Evolutionary conservation across 2,888 invertebrate genomes (phyloP), one percentile per base, ranked within the genome.

Genomic region (Ophioninae sp.): DNA sequence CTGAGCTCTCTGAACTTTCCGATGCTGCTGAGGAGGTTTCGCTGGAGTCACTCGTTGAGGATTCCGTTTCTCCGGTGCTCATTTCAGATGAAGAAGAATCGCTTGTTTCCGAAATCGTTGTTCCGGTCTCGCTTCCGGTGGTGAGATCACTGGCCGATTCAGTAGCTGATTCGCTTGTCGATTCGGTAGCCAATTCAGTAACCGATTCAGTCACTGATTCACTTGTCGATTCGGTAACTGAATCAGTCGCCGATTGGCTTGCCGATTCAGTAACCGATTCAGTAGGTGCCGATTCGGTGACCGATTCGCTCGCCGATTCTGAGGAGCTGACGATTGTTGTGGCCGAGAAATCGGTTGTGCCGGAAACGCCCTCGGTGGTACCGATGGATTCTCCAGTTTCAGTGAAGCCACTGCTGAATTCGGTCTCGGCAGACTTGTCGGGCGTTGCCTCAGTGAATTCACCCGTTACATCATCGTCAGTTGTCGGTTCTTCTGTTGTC

Each of bases 341-440:
- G n/a, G 91, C 86, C n/a, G 82, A 82, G 5, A 77, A 69, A 77
- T 80, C 88, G 17, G 84, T 85, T 23, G 86, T 82, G 63, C 85
- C 80, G 68, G 86, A 86, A 0, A 81, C 86, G n/a, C 85, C 74
- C 64, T 86, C 88, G 10, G 89, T 90, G 13, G 90, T 89, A 51
- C 63, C 85, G 41, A 74, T 87, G 6, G 88, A 87, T 64, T 85
- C 87, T 9, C 17, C 83, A 22, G 86, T 80, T 58, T 85, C 86
- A 9, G 88, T 87, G 8, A 87, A 58, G 6, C 8, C 75, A 20
- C 17, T 80, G 22, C 78, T 87, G 23, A 84, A 80, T 37, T 85
- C 88, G 3, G 87, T 86, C 39, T 87, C 73, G 51, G 22, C 69
- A 20, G 79, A 79, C 67, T 88, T 87, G 9, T 87, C 88, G 67